A percentile compares a stretch with the other conserved stretches of the same genome.
Evolutionary conservation across 2,888 invertebrate genomes (phyloP).

Genomic region (Latrodectus elegans): DNA sequence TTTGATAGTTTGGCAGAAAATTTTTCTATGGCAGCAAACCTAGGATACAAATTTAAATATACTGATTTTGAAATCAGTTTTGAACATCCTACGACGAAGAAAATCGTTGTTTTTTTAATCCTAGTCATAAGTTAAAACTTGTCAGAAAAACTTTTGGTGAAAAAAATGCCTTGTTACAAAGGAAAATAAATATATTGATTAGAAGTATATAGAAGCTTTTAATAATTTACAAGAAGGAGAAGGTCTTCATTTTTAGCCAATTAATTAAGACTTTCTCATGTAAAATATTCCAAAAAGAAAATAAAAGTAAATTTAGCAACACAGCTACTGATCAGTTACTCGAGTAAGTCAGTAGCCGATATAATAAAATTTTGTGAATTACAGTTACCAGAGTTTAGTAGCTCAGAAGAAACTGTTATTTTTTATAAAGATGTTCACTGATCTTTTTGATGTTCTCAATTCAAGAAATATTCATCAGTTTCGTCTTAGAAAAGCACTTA

Average conservation of each 20-base stretch:
- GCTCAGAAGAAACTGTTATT: constrained; percentile 9
- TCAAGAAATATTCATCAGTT: too few relatives aligned
- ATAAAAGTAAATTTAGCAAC: constrained; percentile 44
- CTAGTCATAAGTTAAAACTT: constrained; percentile 25
- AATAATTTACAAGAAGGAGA: constrained; percentile 20
- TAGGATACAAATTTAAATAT: constrained; percentile 7
- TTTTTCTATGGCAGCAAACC: constrained; percentile 7
- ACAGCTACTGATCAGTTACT: constrained; percentile 29
- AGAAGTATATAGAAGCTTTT: constrained; percentile 10
- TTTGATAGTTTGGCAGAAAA: constrained; percentile 33
- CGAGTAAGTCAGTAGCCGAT: constrained; percentile 43
- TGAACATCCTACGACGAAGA: neutral
- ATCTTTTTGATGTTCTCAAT: constrained; percentile 38
- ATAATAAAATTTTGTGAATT: constrained; percentile 24
- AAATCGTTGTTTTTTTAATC: constrained; percentile 9
- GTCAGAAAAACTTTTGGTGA: constrained; percentile 14
- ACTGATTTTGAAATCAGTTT: neutral
- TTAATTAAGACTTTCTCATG: constrained; percentile 15
- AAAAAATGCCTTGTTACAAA: neutral
- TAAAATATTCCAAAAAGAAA: too few relatives aligned
- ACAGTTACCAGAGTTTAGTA: constrained; percentile 13
- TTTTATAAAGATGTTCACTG: constrained; percentile 5
- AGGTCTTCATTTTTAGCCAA: constrained; percentile 29
- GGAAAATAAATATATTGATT: constrained; percentile 7
- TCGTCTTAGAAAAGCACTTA: constrained; percentile 13